phyloP scores from a whole-genome alignment of 2,113 vertebrate species.

The Pachyramphus minor region DNA sequence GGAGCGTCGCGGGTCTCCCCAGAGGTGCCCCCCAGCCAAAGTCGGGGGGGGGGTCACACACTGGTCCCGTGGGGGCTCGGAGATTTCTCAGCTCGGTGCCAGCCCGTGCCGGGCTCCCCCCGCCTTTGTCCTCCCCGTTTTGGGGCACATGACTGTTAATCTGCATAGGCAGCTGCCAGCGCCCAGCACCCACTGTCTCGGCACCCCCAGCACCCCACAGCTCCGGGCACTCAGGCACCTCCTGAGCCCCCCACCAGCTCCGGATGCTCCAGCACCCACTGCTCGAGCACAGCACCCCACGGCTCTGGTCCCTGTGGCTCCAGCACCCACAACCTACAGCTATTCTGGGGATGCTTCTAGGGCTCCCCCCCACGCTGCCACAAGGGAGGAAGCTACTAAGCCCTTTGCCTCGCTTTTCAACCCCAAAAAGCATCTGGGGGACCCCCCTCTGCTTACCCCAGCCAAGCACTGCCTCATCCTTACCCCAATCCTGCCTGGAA shows the following conservation, averaged over 20 bases:
- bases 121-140: not conserved
- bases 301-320: not conserved
- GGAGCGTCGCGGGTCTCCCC: too few relatives aligned
- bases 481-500: not conserved
- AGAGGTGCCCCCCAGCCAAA: too few relatives aligned
- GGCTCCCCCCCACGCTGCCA: not conserved
- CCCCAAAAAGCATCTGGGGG: not conserved
- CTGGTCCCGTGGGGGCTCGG: not conserved
- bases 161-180: not conserved
- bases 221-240: not conserved
- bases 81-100: not conserved
- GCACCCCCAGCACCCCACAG: not conserved
- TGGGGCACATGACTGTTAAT: not conserved
- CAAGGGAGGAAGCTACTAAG: not conserved
- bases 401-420: fast-evolving
- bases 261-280: not conserved
- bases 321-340: not conserved
- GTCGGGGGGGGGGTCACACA: not conserved
- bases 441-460: fast-evolving
- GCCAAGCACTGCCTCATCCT: not conserved
- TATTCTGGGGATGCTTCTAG: too few relatives aligned
- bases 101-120: not conserved
- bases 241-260: not conserved
- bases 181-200: not conserved
- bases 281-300: not conserved